These are phyloP conservation scores for Keiferia lycopersicella DNA, from an alignment of 2,888 invertebrate species.

Conservation along the genomic window DNA sequence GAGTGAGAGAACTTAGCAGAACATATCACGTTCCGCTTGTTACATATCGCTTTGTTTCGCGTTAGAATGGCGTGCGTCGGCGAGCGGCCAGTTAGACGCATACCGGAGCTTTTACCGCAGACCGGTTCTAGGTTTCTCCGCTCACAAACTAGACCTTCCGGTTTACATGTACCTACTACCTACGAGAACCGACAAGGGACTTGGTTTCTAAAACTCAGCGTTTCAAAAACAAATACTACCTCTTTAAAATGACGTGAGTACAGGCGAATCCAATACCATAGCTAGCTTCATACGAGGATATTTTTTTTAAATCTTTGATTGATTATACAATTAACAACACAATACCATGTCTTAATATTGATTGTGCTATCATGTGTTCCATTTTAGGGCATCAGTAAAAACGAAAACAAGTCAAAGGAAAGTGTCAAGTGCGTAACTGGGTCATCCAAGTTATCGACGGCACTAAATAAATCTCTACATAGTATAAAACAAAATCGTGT, in stretches of 20 bases:
- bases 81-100: background rate
- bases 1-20: constrained; percentile 5
- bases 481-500: no score
- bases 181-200: background rate
- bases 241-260: background rate
- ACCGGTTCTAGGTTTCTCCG: constrained; percentile 27
- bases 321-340: background rate
- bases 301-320: no score
- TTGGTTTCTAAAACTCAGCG: background rate
- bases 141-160: constrained; percentile 22
- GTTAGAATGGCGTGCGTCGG: background rate
- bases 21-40: constrained; percentile 4
- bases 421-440: background rate
- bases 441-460: background rate
- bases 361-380: background rate
- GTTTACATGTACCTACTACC: constrained; percentile 8
- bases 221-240: background rate
- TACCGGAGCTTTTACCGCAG: constrained; percentile 16
- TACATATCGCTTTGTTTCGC: background rate
- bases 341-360: no score
- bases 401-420: background rate
- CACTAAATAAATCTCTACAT: background rate
- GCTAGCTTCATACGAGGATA: background rate
- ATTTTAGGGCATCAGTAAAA: constrained; percentile 3
- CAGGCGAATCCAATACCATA: background rate